Percentiles rank a stretch among this genome's conserved stretches.
Conservation (phyloP, 2,888 invertebrate genomes). For the Plebejus anna region DNA sequence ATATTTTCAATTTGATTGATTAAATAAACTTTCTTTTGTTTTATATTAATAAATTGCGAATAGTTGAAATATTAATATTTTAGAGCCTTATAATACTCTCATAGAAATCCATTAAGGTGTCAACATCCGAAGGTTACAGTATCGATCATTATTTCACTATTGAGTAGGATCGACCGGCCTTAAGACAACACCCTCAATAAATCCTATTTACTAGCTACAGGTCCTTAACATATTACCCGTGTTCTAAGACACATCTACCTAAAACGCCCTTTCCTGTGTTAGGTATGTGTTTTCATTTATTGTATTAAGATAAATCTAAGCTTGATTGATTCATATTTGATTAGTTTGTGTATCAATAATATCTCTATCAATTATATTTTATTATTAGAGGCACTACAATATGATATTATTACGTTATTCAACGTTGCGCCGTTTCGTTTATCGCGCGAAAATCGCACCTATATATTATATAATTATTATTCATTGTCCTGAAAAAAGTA, state of each 20-base stretch:
- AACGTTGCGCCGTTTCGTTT: no score
- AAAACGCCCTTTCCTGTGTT: neutral
- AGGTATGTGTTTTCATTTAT: neutral
- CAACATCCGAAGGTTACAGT: neutral
- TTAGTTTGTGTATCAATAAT: no score
- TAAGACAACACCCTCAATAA: constrained; percentile 12
- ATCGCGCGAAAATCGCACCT: no score
- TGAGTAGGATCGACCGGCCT: neutral
- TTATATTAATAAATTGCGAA: no score
- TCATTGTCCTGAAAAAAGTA: no score
- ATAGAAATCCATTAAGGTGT: neutral
- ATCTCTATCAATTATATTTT: no score
- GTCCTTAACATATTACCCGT: neutral
- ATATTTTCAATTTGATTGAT: no score
- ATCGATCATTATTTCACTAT: constrained; percentile 14
- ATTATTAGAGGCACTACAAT: no score
- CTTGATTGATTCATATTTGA: neutral
- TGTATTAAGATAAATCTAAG: neutral
- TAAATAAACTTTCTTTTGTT: no score
- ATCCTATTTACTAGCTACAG: constrained; percentile 19
- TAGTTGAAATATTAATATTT: no score
- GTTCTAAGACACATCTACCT: constrained; percentile 13
- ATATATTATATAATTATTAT: no score
- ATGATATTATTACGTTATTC: no score
- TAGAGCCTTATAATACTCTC: neutral